A percentile compares a stretch with the other conserved stretches of the same genome.
These are phyloP conservation scores for Lithophane semibrunnea DNA, from an alignment of 2,888 invertebrate genomes.

Conservation along the genomic window DNA sequence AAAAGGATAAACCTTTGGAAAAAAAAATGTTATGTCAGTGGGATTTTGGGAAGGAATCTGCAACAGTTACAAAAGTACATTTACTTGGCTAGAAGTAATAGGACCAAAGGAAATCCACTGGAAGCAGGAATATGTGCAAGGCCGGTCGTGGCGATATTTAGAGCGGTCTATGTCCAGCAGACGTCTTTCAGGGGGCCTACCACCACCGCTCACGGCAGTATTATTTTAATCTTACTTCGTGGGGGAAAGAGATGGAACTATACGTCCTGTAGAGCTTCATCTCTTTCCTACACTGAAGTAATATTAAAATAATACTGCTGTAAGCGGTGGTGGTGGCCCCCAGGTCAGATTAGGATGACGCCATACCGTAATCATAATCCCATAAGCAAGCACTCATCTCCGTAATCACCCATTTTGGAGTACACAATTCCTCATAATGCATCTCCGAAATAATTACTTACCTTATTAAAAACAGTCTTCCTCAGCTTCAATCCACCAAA, in stretches of 20 bases:
- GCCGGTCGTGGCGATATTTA: too few relatives aligned
- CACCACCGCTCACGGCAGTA: too few relatives aligned
- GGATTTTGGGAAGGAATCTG: not conserved
- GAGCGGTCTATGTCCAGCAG: not conserved
- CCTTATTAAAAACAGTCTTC: conserved; percentile 44
- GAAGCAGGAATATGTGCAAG: not conserved
- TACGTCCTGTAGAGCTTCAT: too few relatives aligned
- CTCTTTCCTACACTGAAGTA: too few relatives aligned
- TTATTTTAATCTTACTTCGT: too few relatives aligned
- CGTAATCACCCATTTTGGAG: conserved; percentile 11
- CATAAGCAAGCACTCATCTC: not conserved
- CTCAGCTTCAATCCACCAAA: conserved; percentile 54
- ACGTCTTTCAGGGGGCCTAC: too few relatives aligned
- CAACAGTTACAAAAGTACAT: too few relatives aligned
- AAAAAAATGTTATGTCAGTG: not conserved
- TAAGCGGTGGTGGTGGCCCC: too few relatives aligned
- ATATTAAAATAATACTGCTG: too few relatives aligned
- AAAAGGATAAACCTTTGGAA: not conserved
- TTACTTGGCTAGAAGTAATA: not conserved
- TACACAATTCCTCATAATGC: conserved; percentile 18
- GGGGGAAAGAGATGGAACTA: too few relatives aligned
- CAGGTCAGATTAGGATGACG: not conserved
- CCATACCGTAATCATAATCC: not conserved
- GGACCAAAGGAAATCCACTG: too few relatives aligned
- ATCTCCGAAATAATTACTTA: conserved; percentile 62